A percentile compares a stretch with the other conserved stretches of the same genome.
phyloP scores from a whole-genome alignment of 37 sponge, comb jelly and placozoan genomes.

The Eunapius fragilis region DNA sequence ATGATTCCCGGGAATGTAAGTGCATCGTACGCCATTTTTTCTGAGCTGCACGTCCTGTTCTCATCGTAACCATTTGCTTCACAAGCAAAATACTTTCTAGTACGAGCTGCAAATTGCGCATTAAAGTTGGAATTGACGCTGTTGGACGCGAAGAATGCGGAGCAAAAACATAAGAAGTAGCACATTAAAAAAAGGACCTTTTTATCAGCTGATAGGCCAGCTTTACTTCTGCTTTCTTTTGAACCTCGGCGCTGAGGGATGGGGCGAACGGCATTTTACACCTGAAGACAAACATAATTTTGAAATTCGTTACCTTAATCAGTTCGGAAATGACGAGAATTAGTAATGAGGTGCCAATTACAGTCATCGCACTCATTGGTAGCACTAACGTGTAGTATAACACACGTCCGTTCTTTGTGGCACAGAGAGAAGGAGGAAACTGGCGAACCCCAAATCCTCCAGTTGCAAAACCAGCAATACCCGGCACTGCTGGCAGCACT shows the following conservation, averaged over 20 bases:
- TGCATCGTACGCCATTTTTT: neutral
- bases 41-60: neutral
- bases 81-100: neutral
- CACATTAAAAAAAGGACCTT: neutral
- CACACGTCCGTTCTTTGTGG: neutral
- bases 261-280: no score
- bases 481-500: neutral
- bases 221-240: neutral
- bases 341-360: neutral
- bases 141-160: neutral
- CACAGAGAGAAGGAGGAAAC: slow-evolving; percentile 4
- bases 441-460: slow-evolving; percentile 2
- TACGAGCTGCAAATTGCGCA: neutral
- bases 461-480: neutral
- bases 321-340: neutral
- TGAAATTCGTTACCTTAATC: slow-evolving; percentile 4
- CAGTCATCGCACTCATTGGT: neutral
- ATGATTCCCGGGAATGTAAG: neutral
- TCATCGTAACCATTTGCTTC: neutral
- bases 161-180: neutral
- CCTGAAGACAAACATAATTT: neutral
- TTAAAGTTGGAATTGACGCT: neutral
- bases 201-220: slow-evolving; percentile 9
- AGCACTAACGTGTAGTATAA: neutral
- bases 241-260: neutral